Conservation (phyloP, 2,113 vertebrate species). For the Nannobrachium achirus region DNA sequence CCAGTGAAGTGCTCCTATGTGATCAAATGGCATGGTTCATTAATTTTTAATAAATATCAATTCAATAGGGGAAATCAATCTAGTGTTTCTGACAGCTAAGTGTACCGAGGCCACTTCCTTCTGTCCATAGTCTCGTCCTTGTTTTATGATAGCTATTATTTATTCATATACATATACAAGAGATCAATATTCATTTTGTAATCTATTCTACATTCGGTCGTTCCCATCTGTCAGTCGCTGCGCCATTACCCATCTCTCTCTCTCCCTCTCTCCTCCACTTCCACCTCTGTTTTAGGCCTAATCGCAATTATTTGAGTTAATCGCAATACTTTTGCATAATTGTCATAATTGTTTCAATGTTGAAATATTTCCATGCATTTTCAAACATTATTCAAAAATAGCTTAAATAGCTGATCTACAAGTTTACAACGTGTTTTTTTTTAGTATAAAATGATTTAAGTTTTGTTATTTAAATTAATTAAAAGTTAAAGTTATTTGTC, state of each 20-base stretch:
- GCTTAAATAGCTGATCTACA: no score
- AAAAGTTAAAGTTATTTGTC: no score
- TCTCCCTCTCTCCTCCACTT: background rate
- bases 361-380: no score
- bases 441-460: no score
- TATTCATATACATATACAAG: slow-evolving; percentile 63
- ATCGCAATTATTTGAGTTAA: no score
- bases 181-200: slow-evolving; percentile 61
- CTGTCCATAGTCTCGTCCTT: slow-evolving; percentile 10
- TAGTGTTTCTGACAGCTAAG: slow-evolving; percentile 53
- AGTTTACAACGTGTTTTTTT: no score
- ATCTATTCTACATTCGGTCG: slow-evolving; percentile 43
- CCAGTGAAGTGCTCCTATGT: slow-evolving; percentile 43
- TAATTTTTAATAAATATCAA: slow-evolving; percentile 65
- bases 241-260: background rate
- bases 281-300: background rate
- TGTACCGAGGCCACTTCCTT: slow-evolving; percentile 42
- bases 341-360: no score
- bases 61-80: slow-evolving; percentile 60
- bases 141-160: slow-evolving; percentile 62
- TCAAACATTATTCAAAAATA: no score
- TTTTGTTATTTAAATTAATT: no score
- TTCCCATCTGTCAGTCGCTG: background rate
- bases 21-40: slow-evolving; percentile 49
- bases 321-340: no score